Evolutionary conservation across 64 coral and sea anemone genomes (phyloP).

Genomic region (Actinia equina): DNA sequence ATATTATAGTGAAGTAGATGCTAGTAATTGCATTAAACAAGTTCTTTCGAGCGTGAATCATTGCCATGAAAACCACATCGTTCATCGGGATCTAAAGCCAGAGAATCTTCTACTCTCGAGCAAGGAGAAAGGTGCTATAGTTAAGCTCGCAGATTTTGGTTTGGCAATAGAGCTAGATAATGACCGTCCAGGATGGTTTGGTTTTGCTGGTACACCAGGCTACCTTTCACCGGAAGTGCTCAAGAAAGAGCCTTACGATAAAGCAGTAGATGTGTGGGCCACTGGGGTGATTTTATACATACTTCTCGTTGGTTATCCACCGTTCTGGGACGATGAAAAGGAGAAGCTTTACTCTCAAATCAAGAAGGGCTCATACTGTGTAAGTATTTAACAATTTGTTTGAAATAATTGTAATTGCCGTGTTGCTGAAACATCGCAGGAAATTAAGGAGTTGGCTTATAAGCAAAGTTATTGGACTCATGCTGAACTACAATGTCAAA

Average conservation of each 20-base stretch:
- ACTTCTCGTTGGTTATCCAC: constrained; percentile 92
- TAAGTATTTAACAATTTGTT: constrained; percentile 47
- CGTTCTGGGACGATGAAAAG: constrained; percentile 99
- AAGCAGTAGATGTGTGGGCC: constrained; percentile 93
- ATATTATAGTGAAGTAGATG: constrained; percentile 94
- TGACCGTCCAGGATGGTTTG: constrained; percentile 82
- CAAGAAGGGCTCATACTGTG: constrained; percentile 76
- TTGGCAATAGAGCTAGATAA: constrained; percentile 83
- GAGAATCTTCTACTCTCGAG: constrained; percentile 94
- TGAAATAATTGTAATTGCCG: not conserved
- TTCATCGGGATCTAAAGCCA: constrained; percentile 95
- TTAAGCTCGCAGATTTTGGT: constrained; percentile 96
- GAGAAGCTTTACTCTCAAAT: constrained; percentile 91
- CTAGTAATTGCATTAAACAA: constrained; percentile 91
- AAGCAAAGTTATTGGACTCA: not conserved
- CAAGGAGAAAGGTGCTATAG: constrained; percentile 77
- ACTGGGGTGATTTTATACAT: constrained; percentile 98
- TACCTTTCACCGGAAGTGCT: constrained; percentile 96
- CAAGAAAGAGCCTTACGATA: constrained; percentile 87
- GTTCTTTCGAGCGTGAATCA: constrained; percentile 88
- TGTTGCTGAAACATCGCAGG: not conserved
- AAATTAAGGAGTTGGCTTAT: not conserved
- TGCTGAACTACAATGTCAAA: not conserved
- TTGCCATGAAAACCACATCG: constrained; percentile 70
- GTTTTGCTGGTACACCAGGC: constrained; percentile 95